Percentiles rank a stretch among this genome's conserved stretches.
phyloP scores from a whole-genome alignment of 2,113 vertebrate genomes.

The Lagopus leucura region DNA sequence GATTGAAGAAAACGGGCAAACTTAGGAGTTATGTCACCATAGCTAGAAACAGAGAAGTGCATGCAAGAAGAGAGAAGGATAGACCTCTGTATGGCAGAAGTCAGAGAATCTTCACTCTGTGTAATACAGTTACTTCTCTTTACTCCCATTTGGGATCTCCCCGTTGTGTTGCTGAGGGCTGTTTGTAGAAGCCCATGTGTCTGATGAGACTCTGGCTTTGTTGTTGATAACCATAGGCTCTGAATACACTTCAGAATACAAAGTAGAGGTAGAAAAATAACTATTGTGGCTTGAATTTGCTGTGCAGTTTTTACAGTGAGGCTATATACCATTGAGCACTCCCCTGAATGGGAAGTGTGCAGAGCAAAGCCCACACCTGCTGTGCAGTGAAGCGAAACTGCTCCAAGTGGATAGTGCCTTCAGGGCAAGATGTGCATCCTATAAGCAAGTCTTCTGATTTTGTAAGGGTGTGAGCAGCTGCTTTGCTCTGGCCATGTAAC shows the following conservation, averaged over 20 bases:
- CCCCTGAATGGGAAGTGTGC: not conserved
- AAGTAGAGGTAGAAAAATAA: not conserved
- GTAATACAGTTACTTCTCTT: not conserved
- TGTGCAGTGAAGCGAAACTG: not conserved
- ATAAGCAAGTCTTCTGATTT: not conserved
- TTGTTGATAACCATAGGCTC: not conserved
- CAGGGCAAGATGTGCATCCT: not conserved
- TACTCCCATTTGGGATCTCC: not conserved
- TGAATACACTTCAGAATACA: not conserved
- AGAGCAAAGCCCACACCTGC: not conserved
- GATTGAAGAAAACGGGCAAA: conserved; percentile 13
- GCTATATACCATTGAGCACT: not conserved
- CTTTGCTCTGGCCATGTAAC: not conserved
- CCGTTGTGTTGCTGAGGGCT: not conserved
- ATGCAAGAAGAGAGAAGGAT: not conserved
- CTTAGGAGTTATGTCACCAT: not conserved
- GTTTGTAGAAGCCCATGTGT: not conserved
- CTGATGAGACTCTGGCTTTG: not conserved
- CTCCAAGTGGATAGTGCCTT: not conserved
- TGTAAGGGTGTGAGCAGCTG: not conserved
- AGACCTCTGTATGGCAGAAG: not conserved
- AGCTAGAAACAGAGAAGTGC: not conserved
- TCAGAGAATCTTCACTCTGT: not conserved
- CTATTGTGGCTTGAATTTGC: not conserved
- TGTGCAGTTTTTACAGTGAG: not conserved